A percentile compares a stretch with the other conserved stretches of the same genome.
These are phyloP conservation scores for Sialia sialis DNA, from an alignment of 2,113 vertebrate species.

Conservation along the genomic window DNA sequence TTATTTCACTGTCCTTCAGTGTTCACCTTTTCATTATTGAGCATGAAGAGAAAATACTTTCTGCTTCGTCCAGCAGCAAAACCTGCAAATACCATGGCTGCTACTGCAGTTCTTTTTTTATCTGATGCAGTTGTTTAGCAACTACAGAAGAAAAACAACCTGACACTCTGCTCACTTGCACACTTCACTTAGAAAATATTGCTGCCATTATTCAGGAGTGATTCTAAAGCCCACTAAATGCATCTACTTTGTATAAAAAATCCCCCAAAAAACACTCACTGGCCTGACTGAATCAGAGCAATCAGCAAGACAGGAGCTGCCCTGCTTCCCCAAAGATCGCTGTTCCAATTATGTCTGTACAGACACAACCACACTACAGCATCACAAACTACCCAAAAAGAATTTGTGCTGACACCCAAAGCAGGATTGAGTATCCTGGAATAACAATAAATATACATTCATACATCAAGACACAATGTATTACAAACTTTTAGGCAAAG, in stretches of 20 bases:
- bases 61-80: background rate
- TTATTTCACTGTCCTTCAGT: background rate
- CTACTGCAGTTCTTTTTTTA: background rate
- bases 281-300: background rate
- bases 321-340: background rate
- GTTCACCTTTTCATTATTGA: background rate
- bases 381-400: background rate
- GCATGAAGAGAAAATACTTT: background rate
- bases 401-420: background rate
- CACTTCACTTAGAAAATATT: background rate
- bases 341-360: background rate
- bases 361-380: background rate
- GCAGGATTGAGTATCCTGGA: background rate
- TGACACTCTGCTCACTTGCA: background rate
- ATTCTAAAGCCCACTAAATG: background rate
- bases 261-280: rapidly evolving
- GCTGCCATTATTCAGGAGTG: background rate
- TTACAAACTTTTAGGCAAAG: background rate
- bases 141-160: background rate
- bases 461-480: background rate
- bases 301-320: background rate
- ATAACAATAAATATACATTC: background rate
- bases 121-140: background rate
- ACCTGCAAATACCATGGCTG: background rate
- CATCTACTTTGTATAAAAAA: background rate